A percentile compares a stretch with the other conserved stretches of the same genome.
phyloP scores from a whole-genome alignment of 2,797 vertebrate species.

The Synanceia verrucosa region DNA sequence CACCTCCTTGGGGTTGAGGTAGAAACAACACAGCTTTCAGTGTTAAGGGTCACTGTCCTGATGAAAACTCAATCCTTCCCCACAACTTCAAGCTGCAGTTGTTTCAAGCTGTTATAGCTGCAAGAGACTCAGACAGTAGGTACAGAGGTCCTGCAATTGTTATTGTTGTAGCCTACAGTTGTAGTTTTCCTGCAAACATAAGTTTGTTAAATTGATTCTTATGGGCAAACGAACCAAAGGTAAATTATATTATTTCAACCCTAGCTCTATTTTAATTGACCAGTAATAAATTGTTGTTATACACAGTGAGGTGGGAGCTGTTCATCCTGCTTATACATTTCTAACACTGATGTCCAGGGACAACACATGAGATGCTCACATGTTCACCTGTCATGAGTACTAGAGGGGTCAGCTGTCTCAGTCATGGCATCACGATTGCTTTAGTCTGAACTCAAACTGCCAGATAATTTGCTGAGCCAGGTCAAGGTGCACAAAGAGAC shows the following conservation, averaged over 20 bases:
- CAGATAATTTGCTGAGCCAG: slow-evolving; percentile 21
- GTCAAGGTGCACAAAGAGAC: slow-evolving; percentile 9
- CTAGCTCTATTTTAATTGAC: slow-evolving; percentile 7
- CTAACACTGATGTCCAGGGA: neutral
- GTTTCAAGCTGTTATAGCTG: neutral
- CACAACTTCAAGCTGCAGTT: neutral
- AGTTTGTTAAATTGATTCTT: neutral
- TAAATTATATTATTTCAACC: neutral
- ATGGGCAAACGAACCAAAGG: neutral
- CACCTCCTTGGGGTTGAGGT: neutral
- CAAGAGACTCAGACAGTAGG: neutral
- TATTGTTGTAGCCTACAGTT: neutral
- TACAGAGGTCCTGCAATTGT: neutral
- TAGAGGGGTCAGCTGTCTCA: neutral
- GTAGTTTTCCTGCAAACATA: neutral
- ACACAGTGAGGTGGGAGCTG: neutral
- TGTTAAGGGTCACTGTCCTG: neutral
- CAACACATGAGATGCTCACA: neutral
- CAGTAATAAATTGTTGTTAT: neutral
- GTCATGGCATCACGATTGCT: slow-evolving; percentile 6
- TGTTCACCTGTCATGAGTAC: neutral
- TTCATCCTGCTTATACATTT: neutral
- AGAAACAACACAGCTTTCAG: neutral
- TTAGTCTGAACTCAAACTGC: slow-evolving; percentile 16
- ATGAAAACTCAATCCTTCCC: neutral